Conservation (phyloP, 2,797 vertebrate species). For the Mionectes olivaceus region DNA sequence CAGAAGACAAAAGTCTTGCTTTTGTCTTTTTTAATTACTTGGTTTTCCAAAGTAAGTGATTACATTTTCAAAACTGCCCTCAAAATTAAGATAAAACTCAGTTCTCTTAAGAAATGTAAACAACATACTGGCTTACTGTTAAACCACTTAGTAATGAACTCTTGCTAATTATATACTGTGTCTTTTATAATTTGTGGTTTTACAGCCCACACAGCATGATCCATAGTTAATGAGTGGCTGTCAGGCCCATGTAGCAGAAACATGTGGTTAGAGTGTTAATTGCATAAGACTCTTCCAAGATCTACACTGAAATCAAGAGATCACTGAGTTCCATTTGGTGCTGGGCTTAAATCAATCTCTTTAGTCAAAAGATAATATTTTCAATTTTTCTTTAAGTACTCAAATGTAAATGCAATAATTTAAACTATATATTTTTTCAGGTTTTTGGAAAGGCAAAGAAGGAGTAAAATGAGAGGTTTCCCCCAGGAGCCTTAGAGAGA, state of each 20-base stretch:
- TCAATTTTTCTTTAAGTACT: not conserved
- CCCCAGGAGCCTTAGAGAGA: not conserved
- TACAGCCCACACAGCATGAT: conserved; percentile 46
- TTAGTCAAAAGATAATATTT: not conserved
- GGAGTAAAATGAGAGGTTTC: not conserved
- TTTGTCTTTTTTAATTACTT: conserved; percentile 25
- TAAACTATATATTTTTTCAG: not conserved
- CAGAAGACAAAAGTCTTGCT: not conserved
- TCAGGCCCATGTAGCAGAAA: conserved; percentile 17
- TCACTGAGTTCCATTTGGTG: not conserved
- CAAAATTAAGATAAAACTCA: conserved; percentile 37
- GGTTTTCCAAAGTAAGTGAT: not conserved
- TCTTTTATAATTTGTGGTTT: conserved; percentile 52
- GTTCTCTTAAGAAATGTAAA: conserved; percentile 42
- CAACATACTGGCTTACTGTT: not conserved
- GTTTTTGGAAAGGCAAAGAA: not conserved
- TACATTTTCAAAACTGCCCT: conserved; percentile 31
- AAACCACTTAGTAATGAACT: not conserved
- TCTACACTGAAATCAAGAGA: not conserved
- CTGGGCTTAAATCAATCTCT: not conserved
- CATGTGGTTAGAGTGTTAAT: conserved; percentile 30
- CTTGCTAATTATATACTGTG: conserved; percentile 34
- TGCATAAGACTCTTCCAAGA: not conserved
- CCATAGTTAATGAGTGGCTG: conserved; percentile 49
- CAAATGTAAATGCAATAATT: not conserved